Base-by-base conservation (phyloP, 2,888 invertebrate species). In the Selenia dentaria region DNA sequence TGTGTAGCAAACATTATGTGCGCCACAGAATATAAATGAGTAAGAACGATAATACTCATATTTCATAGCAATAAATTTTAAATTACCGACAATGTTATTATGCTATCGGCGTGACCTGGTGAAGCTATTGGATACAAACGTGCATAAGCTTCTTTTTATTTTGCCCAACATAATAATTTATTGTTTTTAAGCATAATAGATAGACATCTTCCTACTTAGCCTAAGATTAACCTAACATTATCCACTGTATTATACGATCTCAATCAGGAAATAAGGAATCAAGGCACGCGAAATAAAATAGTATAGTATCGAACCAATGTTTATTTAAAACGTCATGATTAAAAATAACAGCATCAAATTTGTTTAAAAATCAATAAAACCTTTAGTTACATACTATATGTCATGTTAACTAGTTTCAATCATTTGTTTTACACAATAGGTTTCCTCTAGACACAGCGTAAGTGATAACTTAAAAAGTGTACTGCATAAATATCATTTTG, bases 281-380 rank as follows among this genome's bases (percentile, higher is more conserved):
- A n/a, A n/a, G n/a, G n/a, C n/a, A n/a, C n/a, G n/a, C n/a, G n/a
- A n/a, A n/a, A n/a, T n/a, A n/a, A n/a, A n/a, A n/a, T n/a, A n/a
- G n/a, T n/a, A 16, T 16, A 41, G 42, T 36, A 53, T 62, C 67
- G 59, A 79, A 78, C 75, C 71, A 85, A 79, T 82, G 77, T 89
- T 87, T 88, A 89, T 86, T 88, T 65, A 79, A 83, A 87, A 84
- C 84, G 79, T 83, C 83, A 83, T 86, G 84, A 89, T 87, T 82
- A 79, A 60, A 83, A 79, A 71, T 83, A 88, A 89, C 83, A 82
- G 78, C 79, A 74, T 84, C 80, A 82, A 84, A 82, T 71, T 76
- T 74, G 67, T 76, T 83, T 74, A 68, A 79, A 82, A 80, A 86
- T 82, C 72, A 61, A 80, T 78, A 79, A 74, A 70, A 59, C 70